Evolutionary conservation across 2,797 vertebrate genomes (phyloP).

Genomic region (Malacoctenus gilli): DNA sequence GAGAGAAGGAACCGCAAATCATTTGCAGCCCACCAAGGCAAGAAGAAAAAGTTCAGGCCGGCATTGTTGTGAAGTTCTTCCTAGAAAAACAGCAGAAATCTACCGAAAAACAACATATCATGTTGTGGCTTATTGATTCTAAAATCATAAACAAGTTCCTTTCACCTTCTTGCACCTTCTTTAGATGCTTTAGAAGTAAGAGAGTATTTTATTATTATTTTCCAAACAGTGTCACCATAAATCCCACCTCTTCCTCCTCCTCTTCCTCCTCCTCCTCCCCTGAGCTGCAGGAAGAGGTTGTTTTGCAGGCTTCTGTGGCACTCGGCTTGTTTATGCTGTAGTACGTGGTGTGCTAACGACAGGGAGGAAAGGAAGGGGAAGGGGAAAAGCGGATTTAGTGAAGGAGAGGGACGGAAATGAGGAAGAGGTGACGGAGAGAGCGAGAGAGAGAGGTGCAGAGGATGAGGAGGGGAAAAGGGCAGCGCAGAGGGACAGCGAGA

Average conservation of each 20-base stretch:
- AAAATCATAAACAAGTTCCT: conserved; percentile 10
- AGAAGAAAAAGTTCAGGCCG: conserved; percentile 12
- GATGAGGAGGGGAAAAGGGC: background rate
- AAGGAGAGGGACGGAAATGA: conserved; percentile 5
- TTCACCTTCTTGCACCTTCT: background rate
- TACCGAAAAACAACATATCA: background rate
- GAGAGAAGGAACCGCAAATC: conserved; percentile 15
- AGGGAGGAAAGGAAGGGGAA: conserved; percentile 12
- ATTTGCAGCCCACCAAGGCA: conserved; percentile 12
- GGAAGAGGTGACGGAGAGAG: conserved; percentile 1
- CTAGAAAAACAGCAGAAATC: background rate
- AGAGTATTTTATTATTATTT: conserved; percentile 7
- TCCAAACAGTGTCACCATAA: conserved; percentile 31
- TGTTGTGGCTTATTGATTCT: conserved; percentile 13
- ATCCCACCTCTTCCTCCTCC: conserved; percentile 21
- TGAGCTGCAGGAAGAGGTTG: conserved; percentile 27
- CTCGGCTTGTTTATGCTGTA: conserved; percentile 34
- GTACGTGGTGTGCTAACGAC: conserved; percentile 20
- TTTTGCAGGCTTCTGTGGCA: conserved; percentile 11
- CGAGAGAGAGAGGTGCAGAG: too few relatives aligned
- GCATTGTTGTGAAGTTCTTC: conserved; percentile 18
- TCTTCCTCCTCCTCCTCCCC: conserved; percentile 5
- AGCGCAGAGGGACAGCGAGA: background rate
- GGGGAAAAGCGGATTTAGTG: conserved; percentile 5
- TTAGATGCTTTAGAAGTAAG: conserved; percentile 6